These are phyloP conservation scores for Xerus inauris DNA, from an alignment of 2,113 vertebrate genomes.

Conservation along the genomic window DNA sequence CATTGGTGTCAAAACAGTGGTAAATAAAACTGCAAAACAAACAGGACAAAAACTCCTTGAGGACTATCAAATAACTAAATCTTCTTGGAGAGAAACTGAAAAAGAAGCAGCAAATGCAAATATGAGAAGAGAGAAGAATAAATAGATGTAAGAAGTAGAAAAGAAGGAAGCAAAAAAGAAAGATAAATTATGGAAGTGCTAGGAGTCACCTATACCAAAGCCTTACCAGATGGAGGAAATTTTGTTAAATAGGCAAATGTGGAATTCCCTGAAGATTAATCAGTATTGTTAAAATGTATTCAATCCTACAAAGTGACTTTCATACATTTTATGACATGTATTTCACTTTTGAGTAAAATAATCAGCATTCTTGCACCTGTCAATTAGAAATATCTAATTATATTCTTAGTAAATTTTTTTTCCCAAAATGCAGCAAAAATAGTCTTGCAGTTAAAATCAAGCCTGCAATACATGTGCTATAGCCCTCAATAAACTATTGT, in stretches of 20 bases:
- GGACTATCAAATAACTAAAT: constrained; percentile 92
- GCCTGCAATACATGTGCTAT: constrained; percentile 28
- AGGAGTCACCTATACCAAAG: constrained; percentile 64
- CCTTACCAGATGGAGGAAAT: constrained; percentile 75
- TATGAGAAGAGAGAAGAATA: constrained; percentile 57
- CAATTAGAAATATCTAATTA: constrained; percentile 53
- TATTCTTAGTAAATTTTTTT: constrained; percentile 68
- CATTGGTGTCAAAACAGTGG: constrained; percentile 96
- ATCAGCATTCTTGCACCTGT: constrained; percentile 58
- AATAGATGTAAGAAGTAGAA: constrained; percentile 70
- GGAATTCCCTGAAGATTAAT: constrained; percentile 45
- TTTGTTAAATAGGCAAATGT: constrained; percentile 67
- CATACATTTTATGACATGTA: constrained; percentile 39
- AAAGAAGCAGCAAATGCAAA: constrained; percentile 59
- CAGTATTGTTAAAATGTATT: constrained; percentile 71
- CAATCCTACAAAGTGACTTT: constrained; percentile 55
- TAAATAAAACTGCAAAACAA: constrained; percentile 95
- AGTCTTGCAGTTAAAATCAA: no score
- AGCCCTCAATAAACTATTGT: constrained; percentile 55
- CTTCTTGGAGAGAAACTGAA: constrained; percentile 67
- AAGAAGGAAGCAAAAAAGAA: constrained; percentile 70
- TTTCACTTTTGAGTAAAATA: constrained; percentile 59
- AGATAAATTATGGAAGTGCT: constrained; percentile 74
- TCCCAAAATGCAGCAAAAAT: no score
- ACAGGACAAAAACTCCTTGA: constrained; percentile 93